Evolutionary conservation across 2,888 invertebrate genomes (phyloP).

Genomic region (Apamea crenata): DNA sequence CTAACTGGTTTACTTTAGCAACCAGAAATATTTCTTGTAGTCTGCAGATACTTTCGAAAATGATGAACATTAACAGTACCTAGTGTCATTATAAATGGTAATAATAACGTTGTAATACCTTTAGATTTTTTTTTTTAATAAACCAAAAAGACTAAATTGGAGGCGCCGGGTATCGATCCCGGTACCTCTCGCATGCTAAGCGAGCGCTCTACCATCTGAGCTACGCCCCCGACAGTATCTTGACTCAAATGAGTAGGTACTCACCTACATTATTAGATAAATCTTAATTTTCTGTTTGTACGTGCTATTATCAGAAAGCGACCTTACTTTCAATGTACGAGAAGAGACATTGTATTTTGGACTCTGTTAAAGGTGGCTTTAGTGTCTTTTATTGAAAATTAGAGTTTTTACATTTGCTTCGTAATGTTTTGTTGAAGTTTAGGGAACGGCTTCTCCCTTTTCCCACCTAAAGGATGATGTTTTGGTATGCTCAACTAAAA

Average conservation of each 20-base stretch:
- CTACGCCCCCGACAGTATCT: slow-evolving; percentile 79
- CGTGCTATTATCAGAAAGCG: not conserved
- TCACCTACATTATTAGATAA: slow-evolving; percentile 1
- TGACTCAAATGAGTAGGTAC: not conserved
- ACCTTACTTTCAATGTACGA: slow-evolving; percentile 3
- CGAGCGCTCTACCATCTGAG: slow-evolving; percentile 88
- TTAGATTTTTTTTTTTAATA: not conserved
- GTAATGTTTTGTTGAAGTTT: not conserved
- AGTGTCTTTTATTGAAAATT: slow-evolving; percentile 3
- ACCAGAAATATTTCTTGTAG: not conserved
- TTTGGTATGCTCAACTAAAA: no score
- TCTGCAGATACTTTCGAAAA: not conserved
- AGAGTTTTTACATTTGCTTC: not conserved
- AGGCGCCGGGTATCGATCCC: slow-evolving; percentile 91
- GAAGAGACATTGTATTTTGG: slow-evolving; percentile 4
- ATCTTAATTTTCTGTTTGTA: not conserved
- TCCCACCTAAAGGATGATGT: no score
- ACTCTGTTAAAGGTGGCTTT: not conserved
- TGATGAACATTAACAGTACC: not conserved
- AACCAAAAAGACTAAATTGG: slow-evolving; percentile 69
- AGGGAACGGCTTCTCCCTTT: not conserved
- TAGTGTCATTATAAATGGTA: not conserved
- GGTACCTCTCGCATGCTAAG: slow-evolving; percentile 90
- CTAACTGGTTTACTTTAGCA: not conserved
- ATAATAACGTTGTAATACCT: not conserved